These are phyloP conservation scores for Cheumatopsyche charites DNA, from an alignment of 1,140 invertebrate species.

Conservation along the genomic window DNA sequence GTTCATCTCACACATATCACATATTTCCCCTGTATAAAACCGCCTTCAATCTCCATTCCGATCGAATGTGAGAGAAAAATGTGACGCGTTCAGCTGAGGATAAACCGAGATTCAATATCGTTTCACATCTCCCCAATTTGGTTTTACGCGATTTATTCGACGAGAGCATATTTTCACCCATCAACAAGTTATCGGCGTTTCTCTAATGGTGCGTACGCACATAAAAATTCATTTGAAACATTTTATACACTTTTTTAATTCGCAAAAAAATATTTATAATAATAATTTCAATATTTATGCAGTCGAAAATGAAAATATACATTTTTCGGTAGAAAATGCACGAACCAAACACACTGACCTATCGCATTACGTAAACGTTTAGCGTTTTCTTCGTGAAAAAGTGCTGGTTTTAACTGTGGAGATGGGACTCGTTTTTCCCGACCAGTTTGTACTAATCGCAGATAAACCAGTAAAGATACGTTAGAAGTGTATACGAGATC, in stretches of 20 bases:
- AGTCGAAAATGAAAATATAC: not conserved
- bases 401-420: not conserved
- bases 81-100: not conserved
- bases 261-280: too few relatives aligned
- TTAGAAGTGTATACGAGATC: too few relatives aligned
- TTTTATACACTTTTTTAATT: too few relatives aligned
- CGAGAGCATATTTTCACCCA: not conserved
- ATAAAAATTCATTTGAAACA: too few relatives aligned
- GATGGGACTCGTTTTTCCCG: not conserved
- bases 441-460: constrained; percentile 1
- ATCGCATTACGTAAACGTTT: not conserved
- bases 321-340: not conserved
- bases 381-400: not conserved
- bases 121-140: constrained; percentile 18
- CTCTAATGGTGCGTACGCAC: too few relatives aligned
- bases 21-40: not conserved
- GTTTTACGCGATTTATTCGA: constrained; percentile 7
- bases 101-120: constrained; percentile 26
- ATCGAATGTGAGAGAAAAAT: constrained; percentile 4
- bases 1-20: not conserved
- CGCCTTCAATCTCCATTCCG: constrained; percentile 13
- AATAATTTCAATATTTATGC: too few relatives aligned
- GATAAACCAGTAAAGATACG: constrained; percentile 5
- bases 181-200: constrained; percentile 12
- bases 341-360: constrained; percentile 3